Evolutionary conservation across 2,797 vertebrate species (phyloP), one percentile per base, ranked within the genome.

Genomic region (Darevskia nairensis): DNA sequence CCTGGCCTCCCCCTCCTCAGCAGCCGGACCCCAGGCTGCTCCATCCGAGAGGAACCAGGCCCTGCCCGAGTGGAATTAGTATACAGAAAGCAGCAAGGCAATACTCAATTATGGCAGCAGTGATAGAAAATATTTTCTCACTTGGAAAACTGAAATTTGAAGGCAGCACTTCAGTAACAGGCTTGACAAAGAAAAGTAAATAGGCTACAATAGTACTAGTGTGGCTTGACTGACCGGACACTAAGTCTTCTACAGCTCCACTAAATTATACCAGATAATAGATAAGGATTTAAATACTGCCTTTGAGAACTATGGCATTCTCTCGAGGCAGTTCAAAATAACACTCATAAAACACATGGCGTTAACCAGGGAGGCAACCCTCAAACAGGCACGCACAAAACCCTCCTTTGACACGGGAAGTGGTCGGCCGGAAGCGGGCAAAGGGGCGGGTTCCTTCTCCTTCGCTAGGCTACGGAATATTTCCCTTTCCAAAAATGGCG

Each of bases 1-100:
- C 25, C 39, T 4, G 1, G 69, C 50, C 82, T 44, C n/a, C 79
- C 69, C 88, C 88, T 89, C 84, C 59, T 89, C 88, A 81, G 83
- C 88, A 89, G 78, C 71, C 83, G 78, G 10, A 71, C 83, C 23
- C 77, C 39, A 23, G 8, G 77, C 13, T 10, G 44, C 83, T 85
- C 88, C 84, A 89, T 89, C n/a, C 88, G 83, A 81, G 83, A 21
- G 39, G 66, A 25, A n/a, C n/a, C n/a, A n/a, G n/a, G n/a, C n/a
- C n/a, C n/a, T n/a, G n/a, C n/a, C n/a, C n/a, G n/a, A n/a, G n/a
- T 32, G 15, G 25, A 72, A 74, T 39, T 19, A 19, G 9, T 13
- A 80, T 32, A 80, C 27, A 35, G 1, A 79, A 13, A 88, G 35
- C 21, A 41, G 84, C 50, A 29, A 81, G 27, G 71, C 69, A 85